phyloP scores from a whole-genome alignment of 2,888 invertebrate genomes.

The Microctonus hyperodae region DNA sequence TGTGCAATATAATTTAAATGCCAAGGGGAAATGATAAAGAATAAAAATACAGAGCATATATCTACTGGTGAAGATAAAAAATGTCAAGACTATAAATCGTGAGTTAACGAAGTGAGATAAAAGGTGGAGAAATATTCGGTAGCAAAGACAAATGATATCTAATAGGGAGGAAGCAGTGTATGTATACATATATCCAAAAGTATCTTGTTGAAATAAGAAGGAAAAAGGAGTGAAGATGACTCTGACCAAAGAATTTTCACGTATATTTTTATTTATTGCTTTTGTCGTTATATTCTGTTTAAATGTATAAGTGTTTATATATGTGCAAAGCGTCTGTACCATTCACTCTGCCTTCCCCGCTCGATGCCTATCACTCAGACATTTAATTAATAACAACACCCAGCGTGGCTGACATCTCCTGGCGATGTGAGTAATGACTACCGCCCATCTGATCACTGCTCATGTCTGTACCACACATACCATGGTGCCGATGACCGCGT shows the following conservation, averaged over 20 bases:
- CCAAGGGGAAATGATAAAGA: too few relatives aligned
- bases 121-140: slow-evolving; percentile 50
- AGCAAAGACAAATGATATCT: slow-evolving; percentile 61
- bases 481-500: slow-evolving; percentile 39
- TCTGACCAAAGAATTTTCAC: slow-evolving; percentile 29
- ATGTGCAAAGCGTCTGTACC: neutral
- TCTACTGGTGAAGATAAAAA: slow-evolving; percentile 28
- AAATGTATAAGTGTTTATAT: neutral
- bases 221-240: slow-evolving; percentile 11
- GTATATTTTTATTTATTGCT: slow-evolving; percentile 24
- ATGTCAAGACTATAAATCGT: slow-evolving; percentile 41
- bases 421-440: slow-evolving; percentile 58
- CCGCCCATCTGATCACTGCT: slow-evolving; percentile 57
- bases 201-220: neutral
- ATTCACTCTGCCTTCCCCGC: slow-evolving; percentile 29
- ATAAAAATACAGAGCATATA: slow-evolving; percentile 22
- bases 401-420: slow-evolving; percentile 55
- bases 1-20: too few relatives aligned
- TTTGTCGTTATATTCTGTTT: too few relatives aligned
- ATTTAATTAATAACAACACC: slow-evolving; percentile 61
- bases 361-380: slow-evolving; percentile 60
- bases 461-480: slow-evolving; percentile 44
- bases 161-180: slow-evolving; percentile 53
- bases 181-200: neutral
- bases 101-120: slow-evolving; percentile 40